Evolutionary conservation across 2,113 vertebrate genomes (phyloP).

Genomic region (Scomber japonicus): DNA sequence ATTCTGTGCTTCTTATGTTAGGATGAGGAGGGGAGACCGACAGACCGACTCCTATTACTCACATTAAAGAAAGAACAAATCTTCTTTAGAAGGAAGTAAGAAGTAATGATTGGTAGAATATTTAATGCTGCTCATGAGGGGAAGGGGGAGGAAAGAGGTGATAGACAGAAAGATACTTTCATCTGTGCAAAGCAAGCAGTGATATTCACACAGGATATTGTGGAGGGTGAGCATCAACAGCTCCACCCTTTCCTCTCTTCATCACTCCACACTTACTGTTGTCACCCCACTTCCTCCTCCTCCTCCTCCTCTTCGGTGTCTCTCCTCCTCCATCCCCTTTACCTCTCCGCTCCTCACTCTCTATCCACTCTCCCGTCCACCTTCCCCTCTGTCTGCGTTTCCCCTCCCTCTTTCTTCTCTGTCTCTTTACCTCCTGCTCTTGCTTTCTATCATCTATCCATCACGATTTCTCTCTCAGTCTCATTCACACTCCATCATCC

Average conservation of each 20-base stretch:
- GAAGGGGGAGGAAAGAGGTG: neutral
- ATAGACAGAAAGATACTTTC: neutral
- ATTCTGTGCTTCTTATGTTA: slow-evolving; percentile 26
- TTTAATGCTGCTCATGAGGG: slow-evolving; percentile 9
- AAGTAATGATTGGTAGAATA: slow-evolving; percentile 12
- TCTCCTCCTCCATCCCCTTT: neutral
- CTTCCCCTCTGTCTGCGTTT: neutral
- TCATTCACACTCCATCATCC: slow-evolving; percentile 38
- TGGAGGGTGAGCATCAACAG: slow-evolving; percentile 17
- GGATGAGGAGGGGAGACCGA: slow-evolving; percentile 12
- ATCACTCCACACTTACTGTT: slow-evolving; percentile 8
- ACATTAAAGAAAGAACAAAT: neutral
- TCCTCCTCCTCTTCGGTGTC: slow-evolving; percentile 1
- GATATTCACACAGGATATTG: neutral
- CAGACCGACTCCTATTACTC: neutral
- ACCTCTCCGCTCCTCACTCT: neutral
- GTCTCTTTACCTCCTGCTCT: slow-evolving; percentile 28
- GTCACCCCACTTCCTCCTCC: neutral
- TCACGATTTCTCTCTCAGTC: slow-evolving; percentile 15
- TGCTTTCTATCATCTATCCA: slow-evolving; percentile 26
- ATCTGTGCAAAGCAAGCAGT: neutral
- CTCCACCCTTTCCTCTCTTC: slow-evolving; percentile 24
- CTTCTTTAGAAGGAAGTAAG: slow-evolving; percentile 3
- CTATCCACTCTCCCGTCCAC: neutral
- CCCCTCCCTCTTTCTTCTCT: neutral